A percentile compares a stretch with the other conserved stretches of the same genome.
Conservation (phyloP, 2,113 vertebrate genomes). For the Uropsilus gracilis region DNA sequence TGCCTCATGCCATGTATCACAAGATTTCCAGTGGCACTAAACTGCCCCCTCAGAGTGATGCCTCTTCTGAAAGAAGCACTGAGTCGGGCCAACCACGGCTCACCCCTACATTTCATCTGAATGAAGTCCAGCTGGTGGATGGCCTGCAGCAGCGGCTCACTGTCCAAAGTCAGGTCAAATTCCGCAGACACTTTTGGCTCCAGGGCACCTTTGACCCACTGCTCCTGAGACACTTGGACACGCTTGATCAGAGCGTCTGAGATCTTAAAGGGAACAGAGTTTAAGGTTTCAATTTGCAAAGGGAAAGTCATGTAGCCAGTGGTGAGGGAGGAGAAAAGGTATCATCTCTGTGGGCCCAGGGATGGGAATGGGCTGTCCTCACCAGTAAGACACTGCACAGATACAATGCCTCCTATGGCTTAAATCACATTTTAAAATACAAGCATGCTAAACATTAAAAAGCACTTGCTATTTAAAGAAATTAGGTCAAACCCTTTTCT, state of each 20-base stretch:
- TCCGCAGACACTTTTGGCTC: constrained; percentile 97
- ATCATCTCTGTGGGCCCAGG: not conserved
- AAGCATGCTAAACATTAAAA: not conserved
- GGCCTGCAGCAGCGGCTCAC: constrained; percentile 93
- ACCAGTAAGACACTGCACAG: rapidly evolving
- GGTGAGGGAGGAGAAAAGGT: not conserved
- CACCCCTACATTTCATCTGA: constrained; percentile 96
- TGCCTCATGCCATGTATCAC: not conserved
- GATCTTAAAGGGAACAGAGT: constrained; percentile 88
- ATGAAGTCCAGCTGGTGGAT: constrained; percentile 98
- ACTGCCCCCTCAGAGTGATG: not conserved
- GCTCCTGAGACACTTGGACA: constrained; percentile 95
- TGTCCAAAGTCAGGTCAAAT: constrained; percentile 95
- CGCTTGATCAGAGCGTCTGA: constrained; percentile 97
- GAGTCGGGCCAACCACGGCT: constrained; percentile 73
- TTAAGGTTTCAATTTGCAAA: not conserved
- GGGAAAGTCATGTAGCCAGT: not conserved
- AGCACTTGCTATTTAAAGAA: not conserved
- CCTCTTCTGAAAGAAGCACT: not conserved
- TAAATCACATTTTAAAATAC: not conserved
- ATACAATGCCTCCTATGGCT: not conserved
- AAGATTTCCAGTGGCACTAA: rapidly evolving
- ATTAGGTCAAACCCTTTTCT: not conserved
- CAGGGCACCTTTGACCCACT: constrained; percentile 98
- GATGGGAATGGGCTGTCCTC: not conserved